Conservation (phyloP, 2,888 invertebrate genomes). For the Agrotis exclamationis region DNA sequence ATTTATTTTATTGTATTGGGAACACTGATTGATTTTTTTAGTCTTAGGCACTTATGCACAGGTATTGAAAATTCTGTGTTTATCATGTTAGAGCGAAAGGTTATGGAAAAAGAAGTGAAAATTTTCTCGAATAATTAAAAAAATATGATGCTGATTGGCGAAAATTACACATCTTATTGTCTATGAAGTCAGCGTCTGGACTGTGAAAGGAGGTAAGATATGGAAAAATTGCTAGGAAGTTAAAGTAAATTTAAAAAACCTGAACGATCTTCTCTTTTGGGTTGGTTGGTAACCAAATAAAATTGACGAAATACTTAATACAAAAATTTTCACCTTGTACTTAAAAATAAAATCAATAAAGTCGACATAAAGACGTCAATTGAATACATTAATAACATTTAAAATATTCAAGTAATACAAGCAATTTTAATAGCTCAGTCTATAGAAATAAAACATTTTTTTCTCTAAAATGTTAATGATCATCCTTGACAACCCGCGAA, state of each 20-base stretch:
- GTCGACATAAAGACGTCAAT: neutral
- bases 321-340: neutral
- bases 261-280: neutral
- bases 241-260: neutral
- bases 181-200: too few species aligned
- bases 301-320: neutral
- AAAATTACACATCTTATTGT: too few species aligned
- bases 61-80: neutral
- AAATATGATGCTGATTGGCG: too few species aligned
- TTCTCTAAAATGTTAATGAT: slow-evolving; percentile 1
- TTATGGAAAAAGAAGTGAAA: too few species aligned
- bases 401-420: neutral
- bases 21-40: too few species aligned
- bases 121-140: too few species aligned
- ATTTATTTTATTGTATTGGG: neutral
- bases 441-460: slow-evolving; percentile 5
- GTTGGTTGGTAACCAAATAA: neutral
- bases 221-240: neutral
- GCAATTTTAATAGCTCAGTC: slow-evolving; percentile 9
- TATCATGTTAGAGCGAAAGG: too few species aligned
- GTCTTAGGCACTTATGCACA: too few species aligned
- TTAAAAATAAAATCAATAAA: neutral
- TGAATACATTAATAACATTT: slow-evolving; percentile 9
- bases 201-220: too few species aligned
- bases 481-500: slow-evolving; percentile 14